These are phyloP conservation scores for Bombus sibiricus DNA, from an alignment of 1,140 invertebrate species.

Conservation along the genomic window DNA sequence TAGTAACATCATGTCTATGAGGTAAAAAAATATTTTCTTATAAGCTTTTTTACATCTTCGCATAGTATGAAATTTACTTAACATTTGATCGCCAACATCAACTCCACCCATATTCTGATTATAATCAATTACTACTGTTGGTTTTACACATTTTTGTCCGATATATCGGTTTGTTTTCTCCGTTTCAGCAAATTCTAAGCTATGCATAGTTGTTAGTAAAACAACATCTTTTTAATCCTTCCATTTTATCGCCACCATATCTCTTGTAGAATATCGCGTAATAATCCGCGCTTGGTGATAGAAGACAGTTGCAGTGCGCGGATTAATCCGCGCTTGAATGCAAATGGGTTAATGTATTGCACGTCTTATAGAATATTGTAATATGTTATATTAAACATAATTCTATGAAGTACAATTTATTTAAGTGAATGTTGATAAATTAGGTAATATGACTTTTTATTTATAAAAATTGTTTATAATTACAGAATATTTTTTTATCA, in stretches of 20 bases:
- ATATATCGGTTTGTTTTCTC: neutral
- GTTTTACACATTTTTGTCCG: too few relatives aligned
- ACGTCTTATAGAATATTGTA: neutral
- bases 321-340: too few relatives aligned
- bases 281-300: too few relatives aligned
- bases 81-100: too few relatives aligned
- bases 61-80: too few relatives aligned
- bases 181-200: neutral
- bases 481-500: slow-evolving; percentile 1
- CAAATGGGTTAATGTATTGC: neutral
- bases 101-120: too few relatives aligned
- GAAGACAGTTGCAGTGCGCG: too few relatives aligned
- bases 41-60: neutral
- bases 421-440: too few relatives aligned
- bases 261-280: neutral
- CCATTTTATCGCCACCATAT: neutral
- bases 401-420: too few relatives aligned
- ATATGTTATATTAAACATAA: neutral
- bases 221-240: neutral
- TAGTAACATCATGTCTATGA: neutral
- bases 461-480: slow-evolving; percentile 15
- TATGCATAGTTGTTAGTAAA: neutral
- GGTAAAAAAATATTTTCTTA: neutral
- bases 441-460: slow-evolving; percentile 33
- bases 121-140: too few relatives aligned